A percentile compares a stretch with the other conserved stretches of the same genome.
These are phyloP conservation scores for Acinonyx jubatus DNA, from an alignment of 2,113 vertebrate species.

Conservation along the genomic window DNA sequence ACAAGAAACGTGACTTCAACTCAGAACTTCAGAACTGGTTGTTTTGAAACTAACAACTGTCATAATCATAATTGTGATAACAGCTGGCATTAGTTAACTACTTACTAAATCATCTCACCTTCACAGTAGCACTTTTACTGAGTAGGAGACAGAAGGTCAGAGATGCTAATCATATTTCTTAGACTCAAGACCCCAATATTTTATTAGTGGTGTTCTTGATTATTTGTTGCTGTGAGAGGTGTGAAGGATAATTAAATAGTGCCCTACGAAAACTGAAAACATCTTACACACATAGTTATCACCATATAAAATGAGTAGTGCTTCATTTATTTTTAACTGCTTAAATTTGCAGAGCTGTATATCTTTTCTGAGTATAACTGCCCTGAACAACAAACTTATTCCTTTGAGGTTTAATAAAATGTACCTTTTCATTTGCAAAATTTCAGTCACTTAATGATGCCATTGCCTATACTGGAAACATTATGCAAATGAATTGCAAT, in stretches of 20 bases:
- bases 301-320: background rate
- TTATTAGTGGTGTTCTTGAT: slow-evolving; percentile 46
- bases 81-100: slow-evolving; percentile 46
- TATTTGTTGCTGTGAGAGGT: slow-evolving; percentile 60
- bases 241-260: slow-evolving; percentile 54
- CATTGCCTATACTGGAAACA: slow-evolving; percentile 15
- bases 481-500: slow-evolving; percentile 72
- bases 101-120: slow-evolving; percentile 41
- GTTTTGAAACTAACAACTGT: background rate
- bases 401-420: slow-evolving; percentile 31
- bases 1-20: background rate
- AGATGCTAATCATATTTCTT: slow-evolving; percentile 44
- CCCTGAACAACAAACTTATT: background rate
- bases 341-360: background rate
- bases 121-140: background rate
- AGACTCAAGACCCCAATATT: slow-evolving; percentile 27
- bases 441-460: slow-evolving; percentile 40
- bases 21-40: background rate
- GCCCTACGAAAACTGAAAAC: slow-evolving; percentile 12
- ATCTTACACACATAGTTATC: background rate
- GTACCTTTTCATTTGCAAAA: background rate
- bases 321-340: background rate
- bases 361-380: slow-evolving; percentile 23
- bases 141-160: slow-evolving; percentile 20
- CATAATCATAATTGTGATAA: background rate